These are phyloP conservation scores for Rhyacophila brunnea DNA, from an alignment of 1,140 invertebrate species.

Conservation along the genomic window DNA sequence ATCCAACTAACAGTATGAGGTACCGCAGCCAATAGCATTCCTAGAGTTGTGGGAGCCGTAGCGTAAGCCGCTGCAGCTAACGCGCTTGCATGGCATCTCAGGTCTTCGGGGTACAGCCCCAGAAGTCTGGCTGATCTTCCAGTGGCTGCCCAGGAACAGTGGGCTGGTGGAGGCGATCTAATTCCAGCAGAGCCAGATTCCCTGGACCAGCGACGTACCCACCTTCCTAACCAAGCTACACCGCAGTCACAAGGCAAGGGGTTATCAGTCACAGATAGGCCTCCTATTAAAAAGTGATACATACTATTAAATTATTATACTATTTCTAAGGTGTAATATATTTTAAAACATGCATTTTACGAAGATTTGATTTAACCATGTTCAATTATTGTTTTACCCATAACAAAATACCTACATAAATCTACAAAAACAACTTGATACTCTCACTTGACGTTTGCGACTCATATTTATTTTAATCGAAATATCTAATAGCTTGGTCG, in stretches of 20 bases:
- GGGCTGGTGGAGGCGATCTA: conserved; percentile 48
- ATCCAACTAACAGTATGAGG: no score
- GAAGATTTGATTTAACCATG: no score
- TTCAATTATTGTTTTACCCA: neutral
- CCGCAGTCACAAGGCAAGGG: conserved; percentile 85
- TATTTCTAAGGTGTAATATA: no score
- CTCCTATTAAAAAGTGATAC: conserved; percentile 75
- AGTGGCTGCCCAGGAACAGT: conserved; percentile 62
- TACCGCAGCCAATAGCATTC: no score
- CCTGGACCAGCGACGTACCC: conserved; percentile 80
- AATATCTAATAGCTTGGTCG: no score
- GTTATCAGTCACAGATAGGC: conserved; percentile 78
- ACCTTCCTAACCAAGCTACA: conserved; percentile 83
- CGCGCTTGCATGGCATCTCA: conserved; percentile 73
- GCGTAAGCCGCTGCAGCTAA: conserved; percentile 58
- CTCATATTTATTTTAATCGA: no score
- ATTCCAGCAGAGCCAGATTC: conserved; percentile 61
- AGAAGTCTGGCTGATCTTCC: conserved; percentile 63
- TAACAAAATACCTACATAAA: neutral
- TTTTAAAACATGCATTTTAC: no score
- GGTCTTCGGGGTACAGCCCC: conserved; percentile 70
- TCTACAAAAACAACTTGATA: no score
- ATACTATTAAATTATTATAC: no score
- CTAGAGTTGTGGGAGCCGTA: neutral
- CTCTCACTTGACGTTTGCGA: no score